Evolutionary conservation across 2,888 invertebrate genomes (phyloP).

Genomic region (Diaprepes abbreviatus): DNA sequence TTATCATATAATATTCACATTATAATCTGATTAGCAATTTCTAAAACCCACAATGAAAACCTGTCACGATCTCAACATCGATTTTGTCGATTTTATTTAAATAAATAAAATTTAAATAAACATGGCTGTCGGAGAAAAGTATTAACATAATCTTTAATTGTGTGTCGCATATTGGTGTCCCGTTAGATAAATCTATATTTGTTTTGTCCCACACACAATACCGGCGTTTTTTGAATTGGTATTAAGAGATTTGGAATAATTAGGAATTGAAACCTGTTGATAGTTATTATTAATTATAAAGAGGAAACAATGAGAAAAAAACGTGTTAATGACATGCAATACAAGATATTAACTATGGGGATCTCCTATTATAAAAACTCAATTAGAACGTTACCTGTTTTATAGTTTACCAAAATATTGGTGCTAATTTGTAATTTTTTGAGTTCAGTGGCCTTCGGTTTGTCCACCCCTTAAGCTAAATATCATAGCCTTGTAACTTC

Average conservation of each 20-base stretch:
- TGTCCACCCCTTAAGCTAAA: too few species aligned
- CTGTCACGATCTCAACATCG: neutral
- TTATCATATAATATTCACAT: too few species aligned
- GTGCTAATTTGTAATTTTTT: too few species aligned
- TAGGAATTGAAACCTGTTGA: neutral
- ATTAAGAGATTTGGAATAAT: conserved; percentile 1
- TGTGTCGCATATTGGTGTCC: conserved; percentile 26
- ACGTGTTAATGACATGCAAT: too few species aligned
- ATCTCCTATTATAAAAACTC: too few species aligned
- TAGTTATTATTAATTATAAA: neutral
- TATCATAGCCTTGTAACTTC: too few species aligned
- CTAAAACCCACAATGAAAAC: neutral
- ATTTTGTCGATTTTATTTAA: neutral
- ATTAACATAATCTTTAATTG: conserved; percentile 36
- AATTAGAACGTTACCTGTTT: too few species aligned
- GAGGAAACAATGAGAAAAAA: too few species aligned
- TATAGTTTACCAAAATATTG: too few species aligned
- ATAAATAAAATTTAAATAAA: conserved; percentile 4
- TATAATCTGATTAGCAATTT: neutral
- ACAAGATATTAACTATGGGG: too few species aligned
- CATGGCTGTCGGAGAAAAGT: neutral
- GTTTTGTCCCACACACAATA: conserved; percentile 33
- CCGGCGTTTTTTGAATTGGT: conserved; percentile 11
- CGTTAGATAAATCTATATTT: conserved; percentile 37
- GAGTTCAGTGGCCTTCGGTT: too few species aligned